phyloP scores from a whole-genome alignment of 2,113 vertebrate genomes.

The Pterocles burchelli region DNA sequence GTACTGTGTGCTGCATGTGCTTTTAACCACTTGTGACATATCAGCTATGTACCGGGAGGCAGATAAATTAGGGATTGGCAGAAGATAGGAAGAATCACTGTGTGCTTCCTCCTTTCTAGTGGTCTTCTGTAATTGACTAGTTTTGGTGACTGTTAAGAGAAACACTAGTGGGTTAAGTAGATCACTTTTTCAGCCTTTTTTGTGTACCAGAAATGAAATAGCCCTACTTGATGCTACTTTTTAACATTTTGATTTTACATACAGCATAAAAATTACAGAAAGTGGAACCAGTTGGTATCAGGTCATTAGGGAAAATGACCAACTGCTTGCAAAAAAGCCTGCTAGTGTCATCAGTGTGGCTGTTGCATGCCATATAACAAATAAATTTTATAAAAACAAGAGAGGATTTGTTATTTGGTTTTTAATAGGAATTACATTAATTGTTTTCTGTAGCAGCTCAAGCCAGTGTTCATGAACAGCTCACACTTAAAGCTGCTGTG shows the following conservation, averaged over 20 bases:
- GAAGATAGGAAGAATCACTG: background rate
- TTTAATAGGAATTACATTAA: background rate
- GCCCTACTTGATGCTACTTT: background rate
- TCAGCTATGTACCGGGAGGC: background rate
- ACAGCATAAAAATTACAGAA: background rate
- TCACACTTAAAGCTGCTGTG: background rate
- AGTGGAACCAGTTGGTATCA: background rate
- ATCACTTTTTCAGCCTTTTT: background rate
- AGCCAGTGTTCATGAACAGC: background rate
- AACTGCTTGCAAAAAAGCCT: background rate
- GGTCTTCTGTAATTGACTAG: accelerated
- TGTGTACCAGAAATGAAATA: background rate
- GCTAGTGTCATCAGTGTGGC: background rate
- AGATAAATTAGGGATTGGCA: background rate
- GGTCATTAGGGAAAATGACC: background rate
- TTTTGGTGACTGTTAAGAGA: background rate
- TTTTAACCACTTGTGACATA: background rate
- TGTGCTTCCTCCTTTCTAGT: background rate
- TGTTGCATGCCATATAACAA: background rate
- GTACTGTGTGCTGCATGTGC: background rate
- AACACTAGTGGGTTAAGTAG: background rate
- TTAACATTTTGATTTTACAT: background rate
- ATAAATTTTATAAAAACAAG: background rate
- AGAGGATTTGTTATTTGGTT: background rate
- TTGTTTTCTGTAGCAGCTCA: background rate